These are phyloP conservation scores for Leucoraja erinaceus DNA, from an alignment of 2,113 vertebrate genomes.

Conservation along the genomic window DNA sequence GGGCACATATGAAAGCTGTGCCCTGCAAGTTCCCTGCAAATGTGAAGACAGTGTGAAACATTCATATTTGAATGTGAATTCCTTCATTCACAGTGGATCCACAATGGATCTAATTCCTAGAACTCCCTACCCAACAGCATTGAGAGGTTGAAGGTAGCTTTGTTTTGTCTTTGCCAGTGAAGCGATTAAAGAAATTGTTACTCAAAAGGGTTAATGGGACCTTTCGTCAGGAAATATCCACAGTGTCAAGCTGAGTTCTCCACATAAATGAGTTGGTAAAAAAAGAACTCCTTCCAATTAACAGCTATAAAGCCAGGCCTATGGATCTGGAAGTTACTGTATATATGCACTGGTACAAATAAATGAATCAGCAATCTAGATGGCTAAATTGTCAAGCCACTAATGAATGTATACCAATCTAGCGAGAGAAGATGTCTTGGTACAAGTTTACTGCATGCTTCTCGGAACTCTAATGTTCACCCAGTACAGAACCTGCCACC, in stretches of 20 bases:
- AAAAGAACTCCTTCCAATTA: slow-evolving; percentile 22
- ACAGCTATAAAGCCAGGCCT: background rate
- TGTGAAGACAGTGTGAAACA: no score
- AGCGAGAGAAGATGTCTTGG: background rate
- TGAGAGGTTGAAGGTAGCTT: no score
- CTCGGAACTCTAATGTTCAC: background rate
- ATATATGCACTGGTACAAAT: background rate
- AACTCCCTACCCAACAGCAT: no score
- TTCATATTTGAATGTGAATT: no score
- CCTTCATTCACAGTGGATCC: no score
- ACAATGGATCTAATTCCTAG: no score
- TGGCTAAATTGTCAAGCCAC: background rate
- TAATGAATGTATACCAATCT: background rate
- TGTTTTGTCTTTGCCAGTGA: no score
- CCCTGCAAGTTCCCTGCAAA: no score
- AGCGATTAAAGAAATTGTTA: background rate
- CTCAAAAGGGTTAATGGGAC: background rate
- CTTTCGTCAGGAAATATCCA: background rate
- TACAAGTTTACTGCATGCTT: background rate
- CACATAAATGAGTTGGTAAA: background rate
- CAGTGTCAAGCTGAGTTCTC: background rate
- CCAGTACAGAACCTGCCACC: background rate
- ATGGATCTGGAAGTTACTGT: background rate
- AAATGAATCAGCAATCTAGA: background rate
- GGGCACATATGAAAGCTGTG: no score